Percentiles rank a stretch among this genome's conserved stretches.
Evolutionary conservation across 2,113 vertebrate genomes (phyloP).

Genomic region (Nesoenas mayeri): DNA sequence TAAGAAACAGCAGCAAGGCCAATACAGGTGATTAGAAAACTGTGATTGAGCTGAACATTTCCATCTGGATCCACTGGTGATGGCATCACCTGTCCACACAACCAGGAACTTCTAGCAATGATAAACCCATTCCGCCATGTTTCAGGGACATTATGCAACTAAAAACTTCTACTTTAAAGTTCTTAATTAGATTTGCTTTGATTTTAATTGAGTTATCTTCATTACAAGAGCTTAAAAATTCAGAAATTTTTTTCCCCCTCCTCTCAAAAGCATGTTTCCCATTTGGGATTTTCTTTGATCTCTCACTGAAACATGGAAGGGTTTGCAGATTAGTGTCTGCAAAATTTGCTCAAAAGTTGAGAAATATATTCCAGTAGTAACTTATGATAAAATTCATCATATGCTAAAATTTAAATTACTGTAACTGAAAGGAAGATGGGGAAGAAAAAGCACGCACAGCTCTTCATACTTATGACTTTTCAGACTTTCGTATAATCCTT

Average conservation of each 20-base stretch:
- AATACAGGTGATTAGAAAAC: not conserved
- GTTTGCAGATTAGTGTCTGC: slow-evolving; percentile 35
- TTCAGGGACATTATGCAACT: not conserved
- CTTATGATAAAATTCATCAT: slow-evolving; percentile 24
- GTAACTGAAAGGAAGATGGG: not conserved
- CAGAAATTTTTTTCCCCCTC: not conserved
- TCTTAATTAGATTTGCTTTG: slow-evolving; percentile 58
- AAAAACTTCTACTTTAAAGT: slow-evolving; percentile 1
- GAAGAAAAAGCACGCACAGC: not conserved
- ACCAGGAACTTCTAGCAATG: not conserved
- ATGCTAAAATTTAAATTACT: slow-evolving; percentile 32
- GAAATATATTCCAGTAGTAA: not conserved
- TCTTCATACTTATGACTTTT: not conserved
- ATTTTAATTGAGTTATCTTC: slow-evolving; percentile 58
- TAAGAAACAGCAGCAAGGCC: not conserved
- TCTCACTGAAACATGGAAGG: slow-evolving; percentile 18
- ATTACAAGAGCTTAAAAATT: slow-evolving; percentile 15
- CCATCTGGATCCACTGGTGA: not conserved
- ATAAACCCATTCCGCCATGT: not conserved
- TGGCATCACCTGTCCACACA: not conserved
- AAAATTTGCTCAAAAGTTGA: slow-evolving; percentile 24
- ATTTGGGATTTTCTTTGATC: slow-evolving; percentile 66
- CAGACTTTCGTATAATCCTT: not conserved
- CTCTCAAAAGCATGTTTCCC: slow-evolving; percentile 15
- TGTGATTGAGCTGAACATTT: not conserved